phyloP scores from a whole-genome alignment of 2,797 vertebrate genomes.

The Okamejei kenojei region DNA sequence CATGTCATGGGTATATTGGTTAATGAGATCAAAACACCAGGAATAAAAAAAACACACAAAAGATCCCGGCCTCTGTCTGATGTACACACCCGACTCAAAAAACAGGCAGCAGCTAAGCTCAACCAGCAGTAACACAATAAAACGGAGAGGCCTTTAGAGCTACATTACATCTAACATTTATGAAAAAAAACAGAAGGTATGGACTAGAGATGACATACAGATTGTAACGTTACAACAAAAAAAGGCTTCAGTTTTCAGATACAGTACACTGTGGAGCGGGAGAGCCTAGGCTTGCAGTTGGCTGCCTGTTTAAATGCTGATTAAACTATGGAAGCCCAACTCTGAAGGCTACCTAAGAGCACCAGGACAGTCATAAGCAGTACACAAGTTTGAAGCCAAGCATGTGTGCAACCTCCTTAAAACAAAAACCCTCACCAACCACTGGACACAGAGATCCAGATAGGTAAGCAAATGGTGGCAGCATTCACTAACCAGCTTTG shows the following conservation, averaged over 20 bases:
- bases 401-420: not conserved
- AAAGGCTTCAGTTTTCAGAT: not conserved
- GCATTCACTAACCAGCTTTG: not conserved
- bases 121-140: constrained; percentile 1
- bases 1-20: not conserved
- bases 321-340: not conserved
- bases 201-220: not conserved
- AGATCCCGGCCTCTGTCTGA: constrained; percentile 7
- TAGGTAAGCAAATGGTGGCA: not conserved
- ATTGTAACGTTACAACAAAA: not conserved
- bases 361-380: not conserved
- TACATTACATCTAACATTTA: not conserved
- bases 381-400: not conserved
- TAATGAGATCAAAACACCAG: not conserved
- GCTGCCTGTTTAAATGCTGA: not conserved
- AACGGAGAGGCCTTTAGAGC: not conserved
- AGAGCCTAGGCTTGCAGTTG: not conserved
- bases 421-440: not conserved
- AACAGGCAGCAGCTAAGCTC: not conserved
- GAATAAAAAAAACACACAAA: constrained; percentile 23
- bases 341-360: not conserved
- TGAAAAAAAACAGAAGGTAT: not conserved
- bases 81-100: constrained; percentile 9
- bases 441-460: not conserved
- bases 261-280: not conserved